Percentiles rank a stretch among this genome's conserved stretches.
These are phyloP conservation scores for Adineta ricciae DNA, from an alignment of 2,888 invertebrate genomes.

Conservation along the genomic window DNA sequence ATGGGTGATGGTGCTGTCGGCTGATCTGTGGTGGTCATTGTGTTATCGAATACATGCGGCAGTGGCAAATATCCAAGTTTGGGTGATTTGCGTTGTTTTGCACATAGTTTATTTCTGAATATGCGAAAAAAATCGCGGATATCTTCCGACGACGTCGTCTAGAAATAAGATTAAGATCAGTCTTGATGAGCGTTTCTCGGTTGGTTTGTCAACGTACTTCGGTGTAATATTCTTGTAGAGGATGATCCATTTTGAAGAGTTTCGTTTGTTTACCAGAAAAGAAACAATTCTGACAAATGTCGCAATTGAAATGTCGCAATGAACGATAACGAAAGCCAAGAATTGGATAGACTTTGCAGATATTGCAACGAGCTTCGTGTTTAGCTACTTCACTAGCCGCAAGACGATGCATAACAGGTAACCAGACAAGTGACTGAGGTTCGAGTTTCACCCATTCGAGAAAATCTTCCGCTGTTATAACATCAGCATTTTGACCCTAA, in stretches of 20 bases:
- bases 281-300: slow-evolving; percentile 98
- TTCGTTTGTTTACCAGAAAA: slow-evolving; percentile 91
- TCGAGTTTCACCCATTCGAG: slow-evolving; percentile 92
- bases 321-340: slow-evolving; percentile 91
- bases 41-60: slow-evolving; percentile 3
- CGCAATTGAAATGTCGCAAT: slow-evolving; percentile 96
- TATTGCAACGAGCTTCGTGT: slow-evolving; percentile 96
- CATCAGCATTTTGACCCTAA: slow-evolving; percentile 18
- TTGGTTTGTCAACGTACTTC: slow-evolving; percentile 42
- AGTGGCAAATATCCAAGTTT: slow-evolving; percentile 34
- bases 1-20: not conserved
- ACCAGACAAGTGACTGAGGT: slow-evolving; percentile 96
- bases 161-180: slow-evolving; percentile 35
- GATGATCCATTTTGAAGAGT: slow-evolving; percentile 88
- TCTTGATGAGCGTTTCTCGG: too few species aligned
- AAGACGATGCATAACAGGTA: slow-evolving; percentile 88
- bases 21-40: not conserved
- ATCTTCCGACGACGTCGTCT: slow-evolving; percentile 96
- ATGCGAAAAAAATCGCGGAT: slow-evolving; percentile 92
- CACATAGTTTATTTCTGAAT: slow-evolving; percentile 91
- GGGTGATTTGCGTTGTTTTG: slow-evolving; percentile 56
- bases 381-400: slow-evolving; percentile 85
- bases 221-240: slow-evolving; percentile 94
- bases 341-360: slow-evolving; percentile 95
- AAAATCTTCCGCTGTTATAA: slow-evolving; percentile 54